Percentiles rank a stretch among this genome's conserved stretches.
Conservation (phyloP, 2,888 invertebrate genomes). For the Caenorhabditis sinica region DNA sequence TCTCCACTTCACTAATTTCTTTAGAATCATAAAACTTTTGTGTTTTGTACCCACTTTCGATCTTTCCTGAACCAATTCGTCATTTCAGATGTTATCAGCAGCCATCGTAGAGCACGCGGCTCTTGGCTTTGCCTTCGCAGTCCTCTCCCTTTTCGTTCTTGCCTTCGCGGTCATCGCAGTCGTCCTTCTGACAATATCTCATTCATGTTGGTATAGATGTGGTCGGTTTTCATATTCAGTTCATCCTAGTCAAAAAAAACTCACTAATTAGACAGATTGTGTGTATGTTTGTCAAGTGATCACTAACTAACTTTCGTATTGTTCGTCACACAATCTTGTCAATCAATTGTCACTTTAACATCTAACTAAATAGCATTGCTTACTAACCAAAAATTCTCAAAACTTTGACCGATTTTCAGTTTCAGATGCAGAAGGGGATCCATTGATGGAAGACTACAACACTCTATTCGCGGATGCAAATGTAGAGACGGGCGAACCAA, state of each 20-base stretch:
- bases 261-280: slow-evolving; percentile 32
- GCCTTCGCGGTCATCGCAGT: slow-evolving; percentile 76
- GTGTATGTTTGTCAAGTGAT: slow-evolving; percentile 36
- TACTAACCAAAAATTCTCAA: slow-evolving; percentile 11
- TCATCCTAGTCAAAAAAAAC: slow-evolving; percentile 9
- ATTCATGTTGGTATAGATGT: slow-evolving; percentile 76
- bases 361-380: background rate
- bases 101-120: slow-evolving; percentile 74
- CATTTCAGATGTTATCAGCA: slow-evolving; percentile 69
- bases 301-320: slow-evolving; percentile 25
- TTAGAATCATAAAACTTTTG: no score
- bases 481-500: slow-evolving; percentile 61
- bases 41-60: background rate
- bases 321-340: slow-evolving; percentile 28
- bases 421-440: slow-evolving; percentile 69
- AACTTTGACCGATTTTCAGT: slow-evolving; percentile 27
- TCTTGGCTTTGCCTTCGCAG: slow-evolving; percentile 74
- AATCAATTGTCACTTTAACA: slow-evolving; percentile 23
- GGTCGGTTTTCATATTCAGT: slow-evolving; percentile 65
- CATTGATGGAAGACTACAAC: slow-evolving; percentile 70
- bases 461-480: slow-evolving; percentile 54
- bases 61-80: background rate
- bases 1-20: background rate
- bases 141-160: slow-evolving; percentile 74
- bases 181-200: slow-evolving; percentile 74